Percentiles rank a stretch among this genome's conserved stretches.
phyloP scores from a whole-genome alignment of 2,113 vertebrate genomes.

The Suncus etruscus region DNA sequence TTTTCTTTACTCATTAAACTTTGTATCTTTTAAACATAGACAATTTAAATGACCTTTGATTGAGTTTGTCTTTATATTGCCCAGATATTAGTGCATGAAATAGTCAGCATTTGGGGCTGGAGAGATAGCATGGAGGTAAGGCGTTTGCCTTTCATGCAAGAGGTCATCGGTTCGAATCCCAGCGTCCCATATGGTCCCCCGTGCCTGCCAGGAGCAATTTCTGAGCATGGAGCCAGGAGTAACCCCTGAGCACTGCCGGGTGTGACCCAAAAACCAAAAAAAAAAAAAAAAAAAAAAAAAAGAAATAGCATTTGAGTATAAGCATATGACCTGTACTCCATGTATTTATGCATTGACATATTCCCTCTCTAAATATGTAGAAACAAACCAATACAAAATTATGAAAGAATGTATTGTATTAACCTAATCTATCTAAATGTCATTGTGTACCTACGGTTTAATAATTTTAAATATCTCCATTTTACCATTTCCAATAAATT shows the following conservation, averaged over 20 bases:
- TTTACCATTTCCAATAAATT: not conserved
- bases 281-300: not conserved
- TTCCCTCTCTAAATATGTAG: not conserved
- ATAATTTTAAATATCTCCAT: not conserved
- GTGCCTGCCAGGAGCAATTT: no score
- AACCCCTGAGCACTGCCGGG: no score
- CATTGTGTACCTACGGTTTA: not conserved
- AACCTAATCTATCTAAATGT: not conserved
- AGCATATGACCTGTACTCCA: not conserved
- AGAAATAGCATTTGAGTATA: not conserved
- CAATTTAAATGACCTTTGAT: slow-evolving; percentile 61
- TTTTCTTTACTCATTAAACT: slow-evolving; percentile 77
- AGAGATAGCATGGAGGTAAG: no score
- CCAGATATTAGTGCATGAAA: not conserved
- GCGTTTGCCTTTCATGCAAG: no score
- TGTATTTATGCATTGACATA: not conserved
- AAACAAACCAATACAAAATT: slow-evolving; percentile 20
- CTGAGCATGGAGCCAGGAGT: no score
- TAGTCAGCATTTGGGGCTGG: not conserved
- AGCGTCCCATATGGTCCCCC: no score
- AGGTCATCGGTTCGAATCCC: no score
- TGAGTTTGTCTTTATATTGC: slow-evolving; percentile 51
- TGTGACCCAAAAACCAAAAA: no score
- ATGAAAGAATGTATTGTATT: not conserved
- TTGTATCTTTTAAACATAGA: slow-evolving; percentile 77